These are phyloP conservation scores for Gadus chalcogrammus DNA, from an alignment of 2,113 vertebrate species.

Conservation along the genomic window DNA sequence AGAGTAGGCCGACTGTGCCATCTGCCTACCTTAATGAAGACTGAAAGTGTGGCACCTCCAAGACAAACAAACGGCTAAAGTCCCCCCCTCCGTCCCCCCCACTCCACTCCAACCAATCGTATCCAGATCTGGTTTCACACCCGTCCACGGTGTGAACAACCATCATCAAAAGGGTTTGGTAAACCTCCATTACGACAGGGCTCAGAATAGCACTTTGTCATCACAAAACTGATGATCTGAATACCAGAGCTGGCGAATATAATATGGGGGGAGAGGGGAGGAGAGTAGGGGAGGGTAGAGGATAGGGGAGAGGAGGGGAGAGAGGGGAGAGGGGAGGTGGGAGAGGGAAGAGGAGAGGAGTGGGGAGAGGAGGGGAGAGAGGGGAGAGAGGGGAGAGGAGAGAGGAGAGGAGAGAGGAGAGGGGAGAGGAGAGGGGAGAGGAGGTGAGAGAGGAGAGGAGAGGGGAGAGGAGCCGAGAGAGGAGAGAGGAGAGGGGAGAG, in stretches of 20 bases:
- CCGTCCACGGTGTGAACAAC: conserved; percentile 18
- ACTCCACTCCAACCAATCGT: conserved; percentile 14
- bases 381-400: background rate
- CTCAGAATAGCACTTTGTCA: conserved; percentile 5
- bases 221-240: background rate
- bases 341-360: no score
- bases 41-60: no score
- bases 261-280: background rate
- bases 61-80: conserved; percentile 10
- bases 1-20: no score
- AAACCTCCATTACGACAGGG: conserved; percentile 11
- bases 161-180: conserved; percentile 28
- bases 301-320: conserved; percentile 11
- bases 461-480: background rate
- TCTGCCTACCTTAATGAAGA: no score
- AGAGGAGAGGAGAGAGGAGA: background rate
- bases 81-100: background rate
- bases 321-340: conserved; percentile 1
- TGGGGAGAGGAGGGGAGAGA: background rate
- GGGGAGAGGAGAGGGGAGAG: background rate
- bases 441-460: background rate
- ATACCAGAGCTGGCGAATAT: no score
- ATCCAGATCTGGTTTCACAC: conserved; percentile 25
- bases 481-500: no score
- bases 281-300: conserved; percentile 2